Conservation (phyloP, 2,888 invertebrate species). For the Gordius sp. region DNA sequence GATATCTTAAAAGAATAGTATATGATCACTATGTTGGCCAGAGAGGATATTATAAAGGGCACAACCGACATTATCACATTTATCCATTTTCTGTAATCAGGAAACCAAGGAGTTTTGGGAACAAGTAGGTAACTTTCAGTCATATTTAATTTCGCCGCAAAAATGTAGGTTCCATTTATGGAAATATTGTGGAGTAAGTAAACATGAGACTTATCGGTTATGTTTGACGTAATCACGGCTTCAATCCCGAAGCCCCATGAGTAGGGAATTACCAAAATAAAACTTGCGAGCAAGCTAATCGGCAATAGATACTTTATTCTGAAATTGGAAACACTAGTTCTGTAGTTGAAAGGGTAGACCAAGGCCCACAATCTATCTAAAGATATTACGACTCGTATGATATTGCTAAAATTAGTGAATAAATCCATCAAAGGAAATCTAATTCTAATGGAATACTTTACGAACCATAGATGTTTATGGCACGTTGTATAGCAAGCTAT, state of each 20-base stretch:
- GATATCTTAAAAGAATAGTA: background rate
- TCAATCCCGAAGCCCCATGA: background rate
- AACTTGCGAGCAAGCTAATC: background rate
- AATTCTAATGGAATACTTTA: background rate
- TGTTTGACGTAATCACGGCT: background rate
- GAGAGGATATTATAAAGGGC: background rate
- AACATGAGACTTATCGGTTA: no score
- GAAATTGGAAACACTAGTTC: background rate
- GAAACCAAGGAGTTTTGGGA: background rate
- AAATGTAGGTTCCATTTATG: no score
- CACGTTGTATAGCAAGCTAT: background rate
- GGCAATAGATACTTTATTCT: background rate
- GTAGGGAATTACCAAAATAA: background rate
- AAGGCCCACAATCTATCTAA: slow-evolving; percentile 4
- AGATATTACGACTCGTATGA: background rate
- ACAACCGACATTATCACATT: background rate
- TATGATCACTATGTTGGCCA: background rate
- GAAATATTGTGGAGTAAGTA: no score
- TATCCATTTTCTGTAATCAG: background rate
- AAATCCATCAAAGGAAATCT: slow-evolving; percentile 1
- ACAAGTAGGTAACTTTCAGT: no score
- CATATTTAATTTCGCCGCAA: no score
- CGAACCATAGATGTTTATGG: background rate
- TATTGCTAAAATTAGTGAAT: background rate
- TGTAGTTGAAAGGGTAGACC: background rate